Base-by-base conservation (phyloP, 2,113 vertebrate species). In the Odontophorus gujanensis region DNA sequence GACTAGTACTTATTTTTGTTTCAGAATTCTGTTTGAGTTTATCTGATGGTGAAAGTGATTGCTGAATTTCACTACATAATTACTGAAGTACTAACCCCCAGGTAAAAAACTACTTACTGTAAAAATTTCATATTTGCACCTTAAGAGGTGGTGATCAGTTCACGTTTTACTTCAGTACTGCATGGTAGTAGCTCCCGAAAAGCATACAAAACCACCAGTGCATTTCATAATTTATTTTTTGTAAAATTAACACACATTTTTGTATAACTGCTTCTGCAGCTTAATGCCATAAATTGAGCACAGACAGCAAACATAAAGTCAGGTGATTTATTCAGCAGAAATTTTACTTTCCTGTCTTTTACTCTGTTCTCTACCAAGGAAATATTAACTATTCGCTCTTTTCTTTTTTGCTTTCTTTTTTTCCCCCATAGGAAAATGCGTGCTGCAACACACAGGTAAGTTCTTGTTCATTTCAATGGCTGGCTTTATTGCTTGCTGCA, bases 381-480 rank as follows among this genome's bases (percentile, higher is more conserved):
- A 87, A 66, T 25, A 57, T 38, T 51, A 92, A 28, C 6, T 76
- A 40, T 68, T 84, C 68, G 34, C 3, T 57, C 11, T 73, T 38
- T 38, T 34, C 3, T 3, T 53, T 17, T 40, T 16, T 47, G 28
- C 20, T 42, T 38, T 32, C 9, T n/a, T 21, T 32, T 57, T 51
- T 55, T 7, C 15, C 1, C 1, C 5, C 7, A 14, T 9, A 53
- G 71, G 73, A 91, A 94, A 85, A 38, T 8, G 2, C n/a, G 22
- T 76, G 40, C 45, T 87, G 76, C 51, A 53, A 48, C 2, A 1
- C 77, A 87, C 65, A 93, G 73, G 42, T 88, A 91, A 61, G 34
- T 47, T 79, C 82, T 65, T 90, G 50, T 93, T 90, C 42, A 7
- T 93, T 90, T 96, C 84, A 90, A 32, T 67, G 51, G 47, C 50